Base-by-base conservation (phyloP, 2,797 vertebrate genomes). In the Poecilia velifera region DNA sequence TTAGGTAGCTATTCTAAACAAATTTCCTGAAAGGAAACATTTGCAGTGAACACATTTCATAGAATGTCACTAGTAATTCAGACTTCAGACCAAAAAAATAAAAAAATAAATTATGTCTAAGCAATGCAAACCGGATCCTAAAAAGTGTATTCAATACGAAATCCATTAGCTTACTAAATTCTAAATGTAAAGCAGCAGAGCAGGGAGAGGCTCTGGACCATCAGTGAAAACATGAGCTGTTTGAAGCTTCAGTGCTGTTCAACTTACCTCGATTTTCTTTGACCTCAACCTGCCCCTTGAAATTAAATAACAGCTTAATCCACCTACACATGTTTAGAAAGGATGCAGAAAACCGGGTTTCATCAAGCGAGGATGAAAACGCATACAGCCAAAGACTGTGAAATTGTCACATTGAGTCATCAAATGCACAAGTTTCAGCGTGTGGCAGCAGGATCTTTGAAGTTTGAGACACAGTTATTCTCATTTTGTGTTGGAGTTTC, bases 271-370 rank as follows among this genome's bases (percentile, higher is more conserved):
- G 53, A 80, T 88, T 90, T 79, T 85, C 80, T 25, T 4, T 85
- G 87, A 91, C 89, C 85, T 73, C 84, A 68, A 77, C 78, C 77
- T 85, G 82, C 72, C 86, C 86, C 75, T 77, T n/a, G 34, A 76
- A 87, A 85, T 79, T 41, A 72, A 87, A 72, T 72, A 84, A 86
- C 83, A 83, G 88, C 79, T 83, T 84, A 76, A 76, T 81, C 80
- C 87, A 6, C 87, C 89, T 84, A 90, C 87, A 16, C 76, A 28
- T 49, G 71, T 91, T 90, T 90, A 83, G 88, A 88, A 77, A 71
- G 71, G 80, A 79, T 83, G 86, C 51, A 53, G 72, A 71, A 81
- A 76, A 81, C 79, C 75, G 59, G 76, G 79, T 64, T 66, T 77
- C 76, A 76, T 88, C 82, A 74, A 85, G 80, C 36, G 77, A 81